These are phyloP conservation scores for Palloptera scutellata DNA, from an alignment of 2,888 invertebrate species.

Conservation along the genomic window DNA sequence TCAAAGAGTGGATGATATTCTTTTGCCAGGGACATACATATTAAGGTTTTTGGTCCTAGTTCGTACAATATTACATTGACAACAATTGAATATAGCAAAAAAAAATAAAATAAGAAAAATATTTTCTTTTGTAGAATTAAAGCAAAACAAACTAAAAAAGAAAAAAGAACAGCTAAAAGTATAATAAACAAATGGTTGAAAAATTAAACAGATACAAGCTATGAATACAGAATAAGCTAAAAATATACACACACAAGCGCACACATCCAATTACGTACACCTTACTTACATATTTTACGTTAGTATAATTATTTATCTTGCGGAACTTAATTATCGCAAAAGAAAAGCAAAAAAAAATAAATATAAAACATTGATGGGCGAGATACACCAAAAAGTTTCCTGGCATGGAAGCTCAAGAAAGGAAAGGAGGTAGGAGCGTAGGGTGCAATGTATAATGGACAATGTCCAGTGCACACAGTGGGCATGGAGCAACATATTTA, in stretches of 20 bases:
- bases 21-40: neutral
- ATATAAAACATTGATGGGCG: neutral
- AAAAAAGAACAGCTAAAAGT: neutral
- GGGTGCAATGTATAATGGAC: no score
- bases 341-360: neutral
- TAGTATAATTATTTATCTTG: slow-evolving; percentile 27
- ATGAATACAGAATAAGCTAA: neutral
- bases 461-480: no score
- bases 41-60: neutral
- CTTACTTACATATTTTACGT: neutral
- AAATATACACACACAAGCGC: neutral
- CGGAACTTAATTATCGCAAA: slow-evolving; percentile 25
- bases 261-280: neutral
- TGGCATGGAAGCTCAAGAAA: no score
- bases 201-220: neutral
- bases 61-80: neutral
- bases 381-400: neutral
- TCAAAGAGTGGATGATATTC: neutral
- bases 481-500: no score
- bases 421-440: no score
- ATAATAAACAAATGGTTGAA: neutral
- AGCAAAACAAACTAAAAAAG: neutral
- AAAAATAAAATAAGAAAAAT: neutral
- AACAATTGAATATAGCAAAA: neutral
- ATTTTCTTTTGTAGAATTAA: neutral